phyloP scores from a whole-genome alignment of 2,797 vertebrate species.

The Cygnus olor region DNA sequence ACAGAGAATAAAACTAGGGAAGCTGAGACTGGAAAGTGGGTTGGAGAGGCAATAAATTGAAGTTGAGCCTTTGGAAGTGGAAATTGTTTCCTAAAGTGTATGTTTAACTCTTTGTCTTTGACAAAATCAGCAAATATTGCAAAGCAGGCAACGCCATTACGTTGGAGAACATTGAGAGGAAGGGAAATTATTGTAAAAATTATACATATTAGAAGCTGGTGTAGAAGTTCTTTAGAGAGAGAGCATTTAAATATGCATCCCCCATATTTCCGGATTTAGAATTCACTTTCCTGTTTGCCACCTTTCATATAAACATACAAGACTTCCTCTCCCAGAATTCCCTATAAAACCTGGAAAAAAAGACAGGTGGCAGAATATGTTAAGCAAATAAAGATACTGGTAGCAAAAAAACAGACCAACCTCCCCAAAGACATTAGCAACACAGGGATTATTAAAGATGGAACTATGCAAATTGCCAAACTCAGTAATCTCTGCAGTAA shows the following conservation, averaged over 20 bases:
- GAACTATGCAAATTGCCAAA: not conserved
- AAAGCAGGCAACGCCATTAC: not conserved
- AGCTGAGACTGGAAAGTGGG: not conserved
- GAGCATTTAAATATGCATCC: not conserved
- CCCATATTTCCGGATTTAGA: not conserved
- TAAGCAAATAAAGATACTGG: not conserved
- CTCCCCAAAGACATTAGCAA: not conserved
- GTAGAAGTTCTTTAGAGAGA: not conserved
- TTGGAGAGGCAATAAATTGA: not conserved
- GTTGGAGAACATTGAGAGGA: not conserved
- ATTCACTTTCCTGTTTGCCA: not conserved
- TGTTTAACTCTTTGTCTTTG: not conserved
- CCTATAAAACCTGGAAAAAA: not conserved
- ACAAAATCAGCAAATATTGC: not conserved
- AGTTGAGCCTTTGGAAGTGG: not conserved
- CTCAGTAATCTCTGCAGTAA: not conserved
- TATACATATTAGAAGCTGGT: not conserved
- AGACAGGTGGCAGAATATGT: not conserved
- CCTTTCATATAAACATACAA: not conserved
- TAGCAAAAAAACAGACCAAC: not conserved
- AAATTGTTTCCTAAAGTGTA: not conserved
- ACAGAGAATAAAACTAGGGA: not conserved
- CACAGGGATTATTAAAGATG: not conserved
- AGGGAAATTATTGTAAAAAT: not conserved
- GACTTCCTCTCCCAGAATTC: not conserved